Base-by-base conservation (phyloP, 2,888 invertebrate genomes). In the Magallana nippona region DNA sequence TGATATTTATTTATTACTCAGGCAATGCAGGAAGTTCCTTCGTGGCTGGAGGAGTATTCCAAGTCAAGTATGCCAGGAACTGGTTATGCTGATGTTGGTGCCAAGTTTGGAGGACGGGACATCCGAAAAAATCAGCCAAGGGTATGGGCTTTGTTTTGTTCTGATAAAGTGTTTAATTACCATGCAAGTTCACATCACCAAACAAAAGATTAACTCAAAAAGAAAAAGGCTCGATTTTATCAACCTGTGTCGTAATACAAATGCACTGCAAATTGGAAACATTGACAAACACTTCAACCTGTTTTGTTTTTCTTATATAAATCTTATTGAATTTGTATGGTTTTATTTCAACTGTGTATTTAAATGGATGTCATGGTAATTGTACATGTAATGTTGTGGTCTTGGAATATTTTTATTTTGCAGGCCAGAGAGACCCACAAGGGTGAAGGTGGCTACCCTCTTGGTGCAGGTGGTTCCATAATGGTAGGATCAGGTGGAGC, bases 1-100 rank as follows among this genome's bases (percentile, higher is more conserved):
- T 17, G 10, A 56, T 44, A 2, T 79, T 81, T 83, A 80, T 32
- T 32, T 5, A n/a, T n/a, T n/a, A n/a, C 32, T 71, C 80, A 97
- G 93, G 97, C 98, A 0, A 95, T 96, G 0, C 98, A 98, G 93
- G 93, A 95, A 0, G 95, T 98, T 10, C 98, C 98, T 0, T 96
- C 96, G 10, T 98, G 97, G 95, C 93, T 98, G 27, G 92, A 94
- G 94, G 90, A 92, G 55, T 92, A 92, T 84, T 86, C 96, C 92
- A 85, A 90, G 82, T 87, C 87, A 19, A 86, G 88, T 77, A 86
- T 91, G 82, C 93, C 94, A 17, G 87, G 89, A 27, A 95, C 95
- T 0, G 91, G 90, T 10, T 90, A 89, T 62, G 84, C 86, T 11
- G 90, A 91, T 27, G 94, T 93, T 15, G 94, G 94, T 32, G 94